Percentiles rank a stretch among this genome's conserved stretches.
Evolutionary conservation across 2,797 vertebrate genomes (phyloP).

Genomic region (Gallinago stenura): DNA sequence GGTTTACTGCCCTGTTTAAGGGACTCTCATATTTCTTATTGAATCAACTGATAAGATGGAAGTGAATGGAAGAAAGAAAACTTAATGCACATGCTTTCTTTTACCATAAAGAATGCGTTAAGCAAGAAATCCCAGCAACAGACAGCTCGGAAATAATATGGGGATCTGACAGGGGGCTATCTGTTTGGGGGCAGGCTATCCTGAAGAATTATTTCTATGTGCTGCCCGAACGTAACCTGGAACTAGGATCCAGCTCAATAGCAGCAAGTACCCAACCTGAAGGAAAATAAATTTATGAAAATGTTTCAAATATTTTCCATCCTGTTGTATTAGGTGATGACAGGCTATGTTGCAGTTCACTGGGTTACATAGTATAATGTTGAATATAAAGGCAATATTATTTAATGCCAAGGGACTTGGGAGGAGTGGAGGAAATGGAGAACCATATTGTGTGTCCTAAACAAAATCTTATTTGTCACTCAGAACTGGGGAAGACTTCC

Average conservation of each 20-base stretch:
- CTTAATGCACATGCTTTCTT: neutral
- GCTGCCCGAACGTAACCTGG: conserved; percentile 21
- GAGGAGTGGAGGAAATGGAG: conserved; percentile 22
- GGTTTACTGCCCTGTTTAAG: neutral
- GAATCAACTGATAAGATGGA: neutral
- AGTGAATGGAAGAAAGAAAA: neutral
- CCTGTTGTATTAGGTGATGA: conserved; percentile 45
- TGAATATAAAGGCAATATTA: conserved; percentile 29
- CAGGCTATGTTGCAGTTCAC: conserved; percentile 48
- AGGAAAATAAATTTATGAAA: conserved; percentile 27
- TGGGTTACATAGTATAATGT: conserved; percentile 22
- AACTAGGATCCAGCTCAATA: conserved; percentile 6
- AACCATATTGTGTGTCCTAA: conserved; percentile 15
- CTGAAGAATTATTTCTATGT: neutral
- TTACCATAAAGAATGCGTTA: neutral
- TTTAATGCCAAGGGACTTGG: conserved; percentile 45
- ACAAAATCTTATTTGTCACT: conserved; percentile 26
- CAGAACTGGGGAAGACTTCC: neutral
- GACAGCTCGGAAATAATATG: neutral
- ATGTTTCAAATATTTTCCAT: conserved; percentile 30
- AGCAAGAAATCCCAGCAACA: neutral
- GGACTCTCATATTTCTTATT: neutral
- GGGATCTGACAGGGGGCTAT: neutral
- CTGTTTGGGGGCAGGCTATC: neutral
- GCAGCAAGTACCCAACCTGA: conserved; percentile 6